Base-by-base conservation (phyloP, 1,140 invertebrate species). In the Microplitis demolitor region DNA sequence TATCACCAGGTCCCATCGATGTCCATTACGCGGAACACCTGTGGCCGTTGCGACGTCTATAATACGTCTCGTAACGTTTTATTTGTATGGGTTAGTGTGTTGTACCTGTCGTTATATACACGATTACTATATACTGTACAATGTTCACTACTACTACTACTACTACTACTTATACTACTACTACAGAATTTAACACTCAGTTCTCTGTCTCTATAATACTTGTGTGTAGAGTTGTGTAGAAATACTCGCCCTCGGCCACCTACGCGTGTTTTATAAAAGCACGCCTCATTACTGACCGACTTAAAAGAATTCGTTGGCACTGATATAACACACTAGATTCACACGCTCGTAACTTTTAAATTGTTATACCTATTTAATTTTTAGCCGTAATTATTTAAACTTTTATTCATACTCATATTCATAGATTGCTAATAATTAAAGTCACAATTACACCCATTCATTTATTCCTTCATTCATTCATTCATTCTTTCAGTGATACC, bases 21-120 rank as follows among this genome's bases (percentile, higher is more conserved):
- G 75, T 75, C 60, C 72, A 77, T 79, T 80, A 79, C 71, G 74
- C 67, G 74, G 73, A 79, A 81, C 79, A 82, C 79, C 79, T 82
- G 80, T 78, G 74, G 71, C 71, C 73, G 58, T 74, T 74, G 68
- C 74, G 78, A 58, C 70, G 70, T 72, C 66, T 50, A 64, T 50
- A 71, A 45, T 45, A 45, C 39, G 39, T 45, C 39, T 45, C 8
- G 6, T 9, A 6, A 9, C 39, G 39, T 45, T 24, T 24, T 24
- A 31, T 61, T 24, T 61, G 16, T 58, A 60, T 39, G 60, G 24
- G 31, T 9, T 24, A 61, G 11, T 13, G 56, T 58, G 9, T 31
- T 24, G 16, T 58, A 58, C 24, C 16, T 16, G 56, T 58, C 9
- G n/a, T 9, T 31, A 16, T n/a, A 60, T 56, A 56, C n/a, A 56